These are phyloP conservation scores for Coregonus ussuriensis DNA, from an alignment of 2,797 vertebrate genomes.

Conservation along the genomic window DNA sequence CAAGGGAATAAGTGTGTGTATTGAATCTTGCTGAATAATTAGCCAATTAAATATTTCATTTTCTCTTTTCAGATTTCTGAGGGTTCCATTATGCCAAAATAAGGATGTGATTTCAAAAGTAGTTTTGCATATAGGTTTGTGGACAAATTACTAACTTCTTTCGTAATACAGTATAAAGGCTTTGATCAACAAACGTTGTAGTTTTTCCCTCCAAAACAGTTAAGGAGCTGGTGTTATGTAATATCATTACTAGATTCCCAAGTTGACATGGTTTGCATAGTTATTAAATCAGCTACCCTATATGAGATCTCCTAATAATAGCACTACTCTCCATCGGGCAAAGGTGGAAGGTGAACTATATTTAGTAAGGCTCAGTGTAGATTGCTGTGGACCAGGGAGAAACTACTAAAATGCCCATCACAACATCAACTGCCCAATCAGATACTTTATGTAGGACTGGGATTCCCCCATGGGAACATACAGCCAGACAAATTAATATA, in stretches of 20 bases:
- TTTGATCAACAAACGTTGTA: neutral
- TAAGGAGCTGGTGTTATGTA: slow-evolving; percentile 30
- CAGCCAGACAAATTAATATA: too few relatives aligned
- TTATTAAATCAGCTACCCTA: slow-evolving; percentile 61
- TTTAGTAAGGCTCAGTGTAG: slow-evolving; percentile 50
- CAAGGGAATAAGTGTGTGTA: neutral
- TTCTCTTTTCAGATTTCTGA: neutral
- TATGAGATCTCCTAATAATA: slow-evolving; percentile 73
- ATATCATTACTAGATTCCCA: slow-evolving; percentile 38
- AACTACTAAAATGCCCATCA: neutral
- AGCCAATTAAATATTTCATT: neutral
- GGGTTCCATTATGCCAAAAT: neutral
- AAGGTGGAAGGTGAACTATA: slow-evolving; percentile 69
- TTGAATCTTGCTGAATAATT: too few relatives aligned
- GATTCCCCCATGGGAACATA: too few relatives aligned
- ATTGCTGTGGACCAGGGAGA: too few relatives aligned
- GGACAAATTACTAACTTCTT: neutral
- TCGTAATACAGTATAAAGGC: neutral
- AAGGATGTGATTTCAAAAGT: neutral
- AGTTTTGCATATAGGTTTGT: neutral
- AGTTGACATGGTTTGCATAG: slow-evolving; percentile 63
- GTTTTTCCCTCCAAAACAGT: neutral
- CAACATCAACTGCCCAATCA: neutral
- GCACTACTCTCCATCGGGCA: slow-evolving; percentile 49
- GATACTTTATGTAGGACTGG: neutral